Evolutionary conservation across 1,140 invertebrate genomes (phyloP).

Genomic region (Saccostrea cuccullata): DNA sequence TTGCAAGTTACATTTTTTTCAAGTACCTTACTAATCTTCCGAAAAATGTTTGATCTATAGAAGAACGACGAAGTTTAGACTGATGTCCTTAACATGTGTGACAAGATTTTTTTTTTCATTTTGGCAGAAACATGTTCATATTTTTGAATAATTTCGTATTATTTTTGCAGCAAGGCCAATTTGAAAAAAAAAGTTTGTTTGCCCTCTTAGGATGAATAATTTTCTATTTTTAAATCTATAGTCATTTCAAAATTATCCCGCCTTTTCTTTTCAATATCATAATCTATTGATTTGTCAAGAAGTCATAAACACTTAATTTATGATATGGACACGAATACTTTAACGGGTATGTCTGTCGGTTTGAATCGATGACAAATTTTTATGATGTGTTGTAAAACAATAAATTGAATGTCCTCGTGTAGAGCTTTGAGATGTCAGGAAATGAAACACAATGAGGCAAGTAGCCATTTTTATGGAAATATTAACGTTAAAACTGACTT

Average conservation of each 20-base stretch:
- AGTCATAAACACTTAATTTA: constrained; percentile 12
- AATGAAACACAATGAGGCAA: constrained; percentile 24
- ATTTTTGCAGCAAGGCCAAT: too few relatives aligned
- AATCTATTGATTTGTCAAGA: background rate
- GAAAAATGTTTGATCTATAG: too few relatives aligned
- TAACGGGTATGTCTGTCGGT: background rate
- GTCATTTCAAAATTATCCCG: background rate
- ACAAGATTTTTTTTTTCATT: too few relatives aligned
- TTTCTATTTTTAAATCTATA: background rate
- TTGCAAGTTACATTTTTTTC: too few relatives aligned
- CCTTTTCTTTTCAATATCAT: background rate
- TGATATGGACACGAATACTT: background rate
- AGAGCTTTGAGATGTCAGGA: background rate
- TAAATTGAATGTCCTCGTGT: background rate
- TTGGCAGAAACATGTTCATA: too few relatives aligned
- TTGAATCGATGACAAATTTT: constrained; percentile 19
- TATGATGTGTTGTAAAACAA: constrained; percentile 4
- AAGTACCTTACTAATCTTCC: too few relatives aligned
- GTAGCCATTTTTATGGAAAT: background rate
- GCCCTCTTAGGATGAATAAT: background rate
- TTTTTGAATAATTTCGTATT: too few relatives aligned
- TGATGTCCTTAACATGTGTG: too few relatives aligned
- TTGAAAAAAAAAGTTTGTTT: too few relatives aligned
- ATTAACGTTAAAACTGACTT: too few relatives aligned
- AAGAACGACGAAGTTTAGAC: too few relatives aligned